These are phyloP conservation scores for Drosophila greeni DNA, from an alignment of 2,888 invertebrate species.

Conservation along the genomic window DNA sequence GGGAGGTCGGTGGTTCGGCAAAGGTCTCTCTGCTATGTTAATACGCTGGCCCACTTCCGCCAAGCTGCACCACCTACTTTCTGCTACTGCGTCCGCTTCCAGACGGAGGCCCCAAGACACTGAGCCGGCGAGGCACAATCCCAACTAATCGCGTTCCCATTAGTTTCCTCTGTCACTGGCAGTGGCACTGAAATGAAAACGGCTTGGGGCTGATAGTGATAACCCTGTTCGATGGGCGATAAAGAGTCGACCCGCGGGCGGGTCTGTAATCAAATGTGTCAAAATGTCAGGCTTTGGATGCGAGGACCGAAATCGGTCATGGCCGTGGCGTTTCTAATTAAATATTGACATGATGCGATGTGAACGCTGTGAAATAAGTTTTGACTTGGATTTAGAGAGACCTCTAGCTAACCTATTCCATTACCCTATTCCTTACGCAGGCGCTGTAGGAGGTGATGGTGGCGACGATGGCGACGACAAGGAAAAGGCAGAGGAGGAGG, in stretches of 20 bases:
- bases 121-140: constrained; percentile 30
- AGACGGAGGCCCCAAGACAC: constrained; percentile 24
- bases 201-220: constrained; percentile 17
- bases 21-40: constrained; percentile 22
- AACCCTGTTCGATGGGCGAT: constrained; percentile 14
- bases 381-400: background rate
- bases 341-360: constrained; percentile 10
- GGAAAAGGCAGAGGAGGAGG: constrained; percentile 98
- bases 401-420: constrained; percentile 8
- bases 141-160: constrained; percentile 58
- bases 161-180: constrained; percentile 26
- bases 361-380: constrained; percentile 12
- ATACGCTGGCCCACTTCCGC: constrained; percentile 35
- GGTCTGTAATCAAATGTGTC: constrained; percentile 57
- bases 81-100: constrained; percentile 18
- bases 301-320: constrained; percentile 54
- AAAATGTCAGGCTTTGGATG: constrained; percentile 52
- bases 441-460: constrained; percentile 94
- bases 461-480: constrained; percentile 96
- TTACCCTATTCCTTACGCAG: constrained; percentile 79
- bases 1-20: constrained; percentile 23
- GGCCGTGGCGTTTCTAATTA: constrained; percentile 53
- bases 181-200: constrained; percentile 6
- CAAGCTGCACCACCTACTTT: constrained; percentile 10
- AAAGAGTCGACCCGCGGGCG: constrained; percentile 11